Evolutionary conservation across 1,140 invertebrate genomes (phyloP), one percentile per base, ranked within the genome.

Genomic region (Bombus terrestris): DNA sequence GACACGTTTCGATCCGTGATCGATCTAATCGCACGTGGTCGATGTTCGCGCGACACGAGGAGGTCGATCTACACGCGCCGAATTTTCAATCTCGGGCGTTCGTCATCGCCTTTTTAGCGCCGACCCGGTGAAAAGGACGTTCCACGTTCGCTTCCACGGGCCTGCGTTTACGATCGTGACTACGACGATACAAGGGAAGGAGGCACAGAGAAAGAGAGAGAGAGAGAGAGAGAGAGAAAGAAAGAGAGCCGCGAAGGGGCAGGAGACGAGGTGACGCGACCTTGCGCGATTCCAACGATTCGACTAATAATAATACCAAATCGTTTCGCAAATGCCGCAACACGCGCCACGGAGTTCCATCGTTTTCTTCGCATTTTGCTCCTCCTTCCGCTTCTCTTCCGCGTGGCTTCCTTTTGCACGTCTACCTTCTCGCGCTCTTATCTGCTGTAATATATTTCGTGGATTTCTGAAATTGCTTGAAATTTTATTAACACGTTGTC

Each of bases 291-390:
- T 89, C 73, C 89, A 89, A 89, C 88, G 84, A 90, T 89, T 59
- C 80, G 75, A 88, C 88, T 89, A 89, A 86, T 89, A 89, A 88
- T 89, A 89, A 88, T 88, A 86, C 79, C 81, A 76, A 84, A 86
- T 86, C 85, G 69, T 85, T 85, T 84, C 76, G 66, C 76, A 84
- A 84, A 84, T 84, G 79, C 83, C 83, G 66, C 76, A 62, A 72
- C 76, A 84, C 75, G 82, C 82, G 82, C 37, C 74, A 25, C 83
- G n/a, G 18, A 72, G n/a, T 68, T 79, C 64, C 77, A 79, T 79
- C 75, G 75, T 39, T 62, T 59, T 68, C 74, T 6, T 78, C 62
- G 39, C 28, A n/a, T 71, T 82, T 53, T 28, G 37, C 62, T 64
- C 75, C 37, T 41, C 59, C n/a, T 79, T 79, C n/a, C 77, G 59